A percentile compares a stretch with the other conserved stretches of the same genome.
These are phyloP conservation scores for Leptodactylus fuscus DNA, from an alignment of 2,113 vertebrate species.

Conservation along the genomic window DNA sequence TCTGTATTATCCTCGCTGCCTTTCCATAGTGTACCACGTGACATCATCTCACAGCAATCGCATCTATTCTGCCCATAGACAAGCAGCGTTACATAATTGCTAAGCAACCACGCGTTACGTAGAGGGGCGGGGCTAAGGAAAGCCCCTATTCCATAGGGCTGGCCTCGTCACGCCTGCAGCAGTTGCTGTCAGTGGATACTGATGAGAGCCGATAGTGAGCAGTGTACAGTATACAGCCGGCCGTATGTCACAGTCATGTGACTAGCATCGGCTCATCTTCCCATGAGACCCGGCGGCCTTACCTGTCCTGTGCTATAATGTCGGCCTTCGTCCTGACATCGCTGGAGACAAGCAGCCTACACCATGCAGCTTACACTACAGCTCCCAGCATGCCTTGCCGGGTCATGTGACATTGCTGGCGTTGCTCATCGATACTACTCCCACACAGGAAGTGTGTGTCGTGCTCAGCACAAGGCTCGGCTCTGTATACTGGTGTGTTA, in stretches of 20 bases:
- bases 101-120: neutral
- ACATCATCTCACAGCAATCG: no score
- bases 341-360: no score
- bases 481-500: no score
- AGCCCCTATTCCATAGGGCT: neutral
- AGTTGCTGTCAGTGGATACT: no score
- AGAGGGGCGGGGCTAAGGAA: neutral
- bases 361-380: neutral
- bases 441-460: neutral
- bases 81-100: neutral
- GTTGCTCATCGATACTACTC: neutral
- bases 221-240: neutral
- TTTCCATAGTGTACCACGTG: no score
- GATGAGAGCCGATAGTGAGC: neutral
- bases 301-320: neutral
- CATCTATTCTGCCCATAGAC: no score
- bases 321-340: neutral
- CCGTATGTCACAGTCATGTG: neutral
- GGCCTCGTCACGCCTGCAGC: neutral
- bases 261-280: neutral
- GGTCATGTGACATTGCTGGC: neutral
- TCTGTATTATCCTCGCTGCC: no score
- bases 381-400: constrained; percentile 9
- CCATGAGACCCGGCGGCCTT: neutral
- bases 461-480: no score